Base-by-base conservation (phyloP, 2,888 invertebrate species). In the Meghimatium bilineatum region DNA sequence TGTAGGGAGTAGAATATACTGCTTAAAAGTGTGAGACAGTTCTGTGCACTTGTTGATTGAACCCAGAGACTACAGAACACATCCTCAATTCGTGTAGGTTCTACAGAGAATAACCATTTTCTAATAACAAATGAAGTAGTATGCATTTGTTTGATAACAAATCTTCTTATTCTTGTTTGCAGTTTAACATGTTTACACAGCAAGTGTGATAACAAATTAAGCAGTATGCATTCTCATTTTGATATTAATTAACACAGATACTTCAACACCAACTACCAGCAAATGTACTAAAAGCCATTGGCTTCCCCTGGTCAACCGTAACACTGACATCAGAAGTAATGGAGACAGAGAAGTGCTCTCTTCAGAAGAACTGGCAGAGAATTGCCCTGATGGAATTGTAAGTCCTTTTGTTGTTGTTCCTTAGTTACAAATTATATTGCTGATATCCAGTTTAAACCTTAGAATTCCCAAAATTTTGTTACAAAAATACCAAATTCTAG, bases 331-430 rank as follows among this genome's bases (percentile, higher is more conserved):
- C 1, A 36, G 79, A 29, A 86, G 85, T 34, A 86, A 82, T 14
- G 88, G 87, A 38, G 90, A 90, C 80, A 80, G 82, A 34, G 90
- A 90, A 74, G 75, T 52, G 3, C 84, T 89, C 74, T 86, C 88
- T 1, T 60, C 84, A 1, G 85, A 84, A n/a, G 88, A 89, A 80
- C 81, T 86, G 56, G 71, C 83, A 32, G 60, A 76, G 10, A 89
- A 89, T 88, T 90, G 90, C 85, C 72, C 60, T 10, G 87, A 80
- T 56, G 90, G 90, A 29, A 87, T 88, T 67, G 88, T 93, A 8
- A 87, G 86, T 17, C 88, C 88, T 23, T 71, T 8, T 66, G 3
- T 66, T n/a, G n/a, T n/a, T n/a, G n/a, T n/a, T n/a, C n/a, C n/a
- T n/a, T n/a, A n/a, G n/a, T n/a, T 26, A 23, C 20, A 6, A 60